A percentile compares a stretch with the other conserved stretches of the same genome.
Evolutionary conservation across 2,113 vertebrate genomes (phyloP).

Genomic region (Pterophyllum scalare): DNA sequence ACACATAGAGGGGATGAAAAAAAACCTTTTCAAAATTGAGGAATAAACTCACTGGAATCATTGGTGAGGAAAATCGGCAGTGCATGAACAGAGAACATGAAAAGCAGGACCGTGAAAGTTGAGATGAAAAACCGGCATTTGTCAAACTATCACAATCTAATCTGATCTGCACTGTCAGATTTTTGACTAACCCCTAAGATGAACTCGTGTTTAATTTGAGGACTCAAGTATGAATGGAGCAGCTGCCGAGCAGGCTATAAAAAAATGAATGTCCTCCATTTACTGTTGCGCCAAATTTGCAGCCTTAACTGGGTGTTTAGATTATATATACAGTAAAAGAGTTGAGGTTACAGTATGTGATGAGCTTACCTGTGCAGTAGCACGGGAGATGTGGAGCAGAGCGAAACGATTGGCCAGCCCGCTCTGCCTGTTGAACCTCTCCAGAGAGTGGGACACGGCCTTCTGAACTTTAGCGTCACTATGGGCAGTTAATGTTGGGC

Average conservation of each 20-base stretch:
- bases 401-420: slow-evolving; percentile 65
- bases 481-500: background rate
- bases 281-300: background rate
- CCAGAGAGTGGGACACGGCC: slow-evolving; percentile 45
- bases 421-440: slow-evolving; percentile 76
- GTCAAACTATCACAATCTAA: too few species aligned
- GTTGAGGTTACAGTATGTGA: background rate
- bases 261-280: background rate
- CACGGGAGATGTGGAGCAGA: slow-evolving; percentile 63
- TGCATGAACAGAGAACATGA: too few species aligned
- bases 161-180: too few species aligned
- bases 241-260: background rate
- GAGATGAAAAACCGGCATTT: too few species aligned
- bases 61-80: background rate
- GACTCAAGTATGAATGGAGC: too few species aligned
- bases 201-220: too few species aligned
- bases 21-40: background rate
- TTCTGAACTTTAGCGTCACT: slow-evolving; percentile 43
- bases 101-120: too few species aligned
- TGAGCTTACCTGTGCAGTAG: slow-evolving; percentile 46
- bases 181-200: too few species aligned
- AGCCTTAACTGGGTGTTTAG: background rate
- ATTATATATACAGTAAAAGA: background rate
- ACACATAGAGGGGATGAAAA: background rate
- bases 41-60: background rate